Conservation (phyloP, 2,113 vertebrate genomes). For the Pygoscelis adeliae region DNA sequence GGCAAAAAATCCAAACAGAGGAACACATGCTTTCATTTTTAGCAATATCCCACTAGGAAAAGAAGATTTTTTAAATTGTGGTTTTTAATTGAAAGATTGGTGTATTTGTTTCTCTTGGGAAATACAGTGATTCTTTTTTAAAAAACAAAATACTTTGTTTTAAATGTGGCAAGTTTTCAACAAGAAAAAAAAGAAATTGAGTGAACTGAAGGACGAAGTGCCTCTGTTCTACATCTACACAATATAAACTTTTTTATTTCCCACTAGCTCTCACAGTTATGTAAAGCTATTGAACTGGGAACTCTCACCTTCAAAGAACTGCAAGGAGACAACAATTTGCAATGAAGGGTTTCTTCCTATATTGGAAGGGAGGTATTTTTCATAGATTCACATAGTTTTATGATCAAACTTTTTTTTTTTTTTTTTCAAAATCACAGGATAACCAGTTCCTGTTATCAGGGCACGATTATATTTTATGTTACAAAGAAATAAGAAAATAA, state of each 20-base stretch:
- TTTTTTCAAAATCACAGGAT: neutral
- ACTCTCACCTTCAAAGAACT: conserved; percentile 4
- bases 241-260: conserved; percentile 13
- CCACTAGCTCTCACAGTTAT: neutral
- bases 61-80: neutral
- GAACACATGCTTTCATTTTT: neutral
- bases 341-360: neutral
- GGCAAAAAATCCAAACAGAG: neutral
- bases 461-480: neutral
- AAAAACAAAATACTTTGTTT: neutral
- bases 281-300: neutral
- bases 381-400: neutral
- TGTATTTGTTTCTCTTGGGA: neutral
- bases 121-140: neutral
- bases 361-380: neutral
- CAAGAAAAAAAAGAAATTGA: neutral
- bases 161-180: neutral
- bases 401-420: neutral
- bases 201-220: conserved; percentile 3
- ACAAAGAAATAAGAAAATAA: neutral
- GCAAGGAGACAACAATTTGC: conserved; percentile 20
- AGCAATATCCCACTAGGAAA: neutral
- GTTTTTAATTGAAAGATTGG: neutral
- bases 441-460: neutral
- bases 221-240: neutral